Conservation (phyloP, 92 coral and sea anemone genomes). For the Nematostella vectensis region DNA sequence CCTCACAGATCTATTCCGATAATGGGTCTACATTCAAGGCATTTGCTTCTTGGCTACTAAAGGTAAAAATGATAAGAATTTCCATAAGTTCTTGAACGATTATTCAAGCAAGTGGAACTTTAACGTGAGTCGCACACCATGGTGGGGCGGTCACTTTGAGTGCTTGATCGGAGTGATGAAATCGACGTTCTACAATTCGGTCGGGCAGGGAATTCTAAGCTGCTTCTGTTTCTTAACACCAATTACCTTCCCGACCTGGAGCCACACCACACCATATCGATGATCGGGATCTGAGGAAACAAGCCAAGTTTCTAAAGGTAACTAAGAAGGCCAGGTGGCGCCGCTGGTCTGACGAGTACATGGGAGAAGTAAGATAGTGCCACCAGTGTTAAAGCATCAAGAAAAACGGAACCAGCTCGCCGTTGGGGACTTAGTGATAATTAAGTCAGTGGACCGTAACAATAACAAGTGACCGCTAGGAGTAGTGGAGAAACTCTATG, state of each 20-base stretch:
- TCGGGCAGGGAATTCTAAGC: constrained; percentile 30
- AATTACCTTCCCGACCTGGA: constrained; percentile 8
- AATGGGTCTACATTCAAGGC: constrained; percentile 32
- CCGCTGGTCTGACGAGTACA: constrained; percentile 10
- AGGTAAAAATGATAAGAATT: constrained; percentile 24
- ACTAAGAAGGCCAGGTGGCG: constrained; percentile 15
- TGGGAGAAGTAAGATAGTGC: constrained; percentile 6
- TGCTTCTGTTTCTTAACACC: constrained; percentile 13
- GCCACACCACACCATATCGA: constrained; percentile 5
- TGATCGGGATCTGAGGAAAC: constrained; percentile 8
- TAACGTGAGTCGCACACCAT: constrained; percentile 36
- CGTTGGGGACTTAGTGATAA: constrained; percentile 6
- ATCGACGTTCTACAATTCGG: constrained; percentile 26
- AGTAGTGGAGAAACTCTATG: neutral
- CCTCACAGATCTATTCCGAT: constrained; percentile 36
- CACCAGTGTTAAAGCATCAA: no score
- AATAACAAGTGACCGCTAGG: constrained; percentile 8
- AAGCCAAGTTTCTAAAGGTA: constrained; percentile 2
- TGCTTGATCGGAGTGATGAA: constrained; percentile 39
- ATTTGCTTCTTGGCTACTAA: constrained; percentile 33
- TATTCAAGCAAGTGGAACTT: constrained; percentile 36
- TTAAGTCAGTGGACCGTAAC: constrained; percentile 4
- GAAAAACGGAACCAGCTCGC: constrained; percentile 13
- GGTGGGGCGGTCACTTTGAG: constrained; percentile 47
- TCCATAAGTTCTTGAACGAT: constrained; percentile 22